Conservation (phyloP, 2,888 invertebrate species). For the Ormyrus pomaceus region DNA sequence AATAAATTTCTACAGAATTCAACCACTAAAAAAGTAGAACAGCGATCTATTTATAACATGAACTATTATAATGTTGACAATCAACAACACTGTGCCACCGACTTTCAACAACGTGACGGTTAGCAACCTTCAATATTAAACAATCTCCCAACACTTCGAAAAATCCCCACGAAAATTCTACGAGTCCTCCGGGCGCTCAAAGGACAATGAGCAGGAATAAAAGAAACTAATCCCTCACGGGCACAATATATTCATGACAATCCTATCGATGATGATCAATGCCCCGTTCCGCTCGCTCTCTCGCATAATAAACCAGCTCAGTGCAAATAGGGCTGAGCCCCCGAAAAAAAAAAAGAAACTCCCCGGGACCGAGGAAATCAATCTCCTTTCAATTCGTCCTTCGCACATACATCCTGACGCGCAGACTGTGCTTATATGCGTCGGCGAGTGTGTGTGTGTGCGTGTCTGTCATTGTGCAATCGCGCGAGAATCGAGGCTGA, state of each 20-base stretch:
- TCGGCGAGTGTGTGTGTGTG: background rate
- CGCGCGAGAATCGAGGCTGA: conserved; percentile 10
- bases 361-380: conserved; percentile 36
- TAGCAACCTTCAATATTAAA: too few relatives aligned
- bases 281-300: conserved; percentile 22
- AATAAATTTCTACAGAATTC: too few relatives aligned
- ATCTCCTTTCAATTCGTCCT: conserved; percentile 47
- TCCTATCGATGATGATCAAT: conserved; percentile 52
- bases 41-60: too few relatives aligned
- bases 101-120: too few relatives aligned
- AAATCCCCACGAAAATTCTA: background rate
- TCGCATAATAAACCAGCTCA: conserved; percentile 49
- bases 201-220: conserved; percentile 46
- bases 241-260: conserved; percentile 47
- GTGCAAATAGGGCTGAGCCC: conserved; percentile 13
- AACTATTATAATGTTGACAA: too few relatives aligned
- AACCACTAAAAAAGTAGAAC: too few relatives aligned
- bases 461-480: conserved; percentile 40
- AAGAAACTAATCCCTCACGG: conserved; percentile 49
- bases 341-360: conserved; percentile 31
- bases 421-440: background rate
- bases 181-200: background rate
- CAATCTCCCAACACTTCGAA: background rate
- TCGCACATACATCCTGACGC: background rate
- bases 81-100: too few relatives aligned